These are phyloP conservation scores for Geotrupes spiniger DNA, from an alignment of 2,888 invertebrate genomes.

Conservation along the genomic window DNA sequence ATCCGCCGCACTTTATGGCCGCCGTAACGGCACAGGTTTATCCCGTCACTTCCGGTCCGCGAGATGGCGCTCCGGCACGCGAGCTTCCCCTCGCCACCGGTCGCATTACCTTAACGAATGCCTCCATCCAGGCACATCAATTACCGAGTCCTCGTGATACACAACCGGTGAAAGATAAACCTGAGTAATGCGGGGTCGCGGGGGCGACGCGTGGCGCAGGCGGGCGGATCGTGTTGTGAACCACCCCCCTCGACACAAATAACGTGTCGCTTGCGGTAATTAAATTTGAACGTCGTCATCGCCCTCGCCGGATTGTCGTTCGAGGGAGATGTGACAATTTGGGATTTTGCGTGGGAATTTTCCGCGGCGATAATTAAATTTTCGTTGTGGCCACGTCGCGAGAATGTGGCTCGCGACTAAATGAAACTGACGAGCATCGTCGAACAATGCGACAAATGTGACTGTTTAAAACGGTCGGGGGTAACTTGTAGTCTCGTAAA, in stretches of 20 bases:
- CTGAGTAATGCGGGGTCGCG: slow-evolving; percentile 4
- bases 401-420: too few relatives aligned
- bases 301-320: too few relatives aligned
- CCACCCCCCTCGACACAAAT: slow-evolving; percentile 1
- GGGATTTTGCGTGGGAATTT: too few relatives aligned
- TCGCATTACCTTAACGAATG: slow-evolving; percentile 8
- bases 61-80: not conserved
- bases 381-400: too few relatives aligned
- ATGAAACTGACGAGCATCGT: too few relatives aligned
- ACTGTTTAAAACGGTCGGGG: too few relatives aligned
- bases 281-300: slow-evolving; percentile 3
- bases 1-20: slow-evolving; percentile 12
- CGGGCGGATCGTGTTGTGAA: not conserved
- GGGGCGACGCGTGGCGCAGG: not conserved
- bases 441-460: too few relatives aligned
- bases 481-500: too few relatives aligned
- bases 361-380: too few relatives aligned
- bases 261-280: slow-evolving; percentile 4
- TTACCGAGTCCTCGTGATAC: slow-evolving; percentile 7
- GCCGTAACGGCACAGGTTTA: slow-evolving; percentile 11
- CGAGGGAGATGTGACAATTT: too few relatives aligned
- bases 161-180: slow-evolving; percentile 10
- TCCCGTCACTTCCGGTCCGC: slow-evolving; percentile 6
- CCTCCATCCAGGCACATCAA: slow-evolving; percentile 8
- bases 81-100: not conserved